Conservation (phyloP, 2,797 vertebrate genomes). For the Hafferia zeledoni region DNA sequence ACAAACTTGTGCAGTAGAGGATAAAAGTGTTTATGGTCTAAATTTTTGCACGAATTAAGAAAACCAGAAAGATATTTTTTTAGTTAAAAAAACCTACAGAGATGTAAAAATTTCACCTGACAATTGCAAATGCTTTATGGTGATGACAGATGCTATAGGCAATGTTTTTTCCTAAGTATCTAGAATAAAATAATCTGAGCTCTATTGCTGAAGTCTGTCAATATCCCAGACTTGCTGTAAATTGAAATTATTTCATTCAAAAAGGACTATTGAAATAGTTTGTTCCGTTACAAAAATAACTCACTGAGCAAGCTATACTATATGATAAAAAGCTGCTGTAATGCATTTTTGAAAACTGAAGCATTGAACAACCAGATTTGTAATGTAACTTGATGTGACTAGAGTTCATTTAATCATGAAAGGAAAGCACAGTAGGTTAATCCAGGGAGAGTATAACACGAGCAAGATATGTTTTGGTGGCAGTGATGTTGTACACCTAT, state of each 20-base stretch:
- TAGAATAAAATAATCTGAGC: not conserved
- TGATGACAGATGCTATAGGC: not conserved
- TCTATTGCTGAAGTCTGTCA: not conserved
- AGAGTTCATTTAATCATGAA: not conserved
- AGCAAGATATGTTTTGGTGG: not conserved
- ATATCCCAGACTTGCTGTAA: not conserved
- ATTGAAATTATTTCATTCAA: not conserved
- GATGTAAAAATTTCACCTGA: not conserved
- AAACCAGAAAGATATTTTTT: not conserved
- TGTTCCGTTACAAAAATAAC: slow-evolving; percentile 4
- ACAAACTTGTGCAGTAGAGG: not conserved
- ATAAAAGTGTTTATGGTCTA: not conserved
- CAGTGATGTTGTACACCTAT: not conserved
- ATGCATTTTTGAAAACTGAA: not conserved
- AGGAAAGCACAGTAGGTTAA: not conserved
- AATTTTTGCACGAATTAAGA: not conserved
- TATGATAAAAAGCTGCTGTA: not conserved
- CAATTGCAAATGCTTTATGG: not conserved
- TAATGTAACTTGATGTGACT: not conserved
- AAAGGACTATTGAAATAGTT: not conserved
- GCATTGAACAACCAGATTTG: not conserved
- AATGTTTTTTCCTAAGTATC: not conserved
- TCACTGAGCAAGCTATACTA: not conserved
- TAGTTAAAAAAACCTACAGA: not conserved
- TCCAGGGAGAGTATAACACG: not conserved